Conservation (phyloP, 2,797 vertebrate species). For the Setipinna tenuifilis region DNA sequence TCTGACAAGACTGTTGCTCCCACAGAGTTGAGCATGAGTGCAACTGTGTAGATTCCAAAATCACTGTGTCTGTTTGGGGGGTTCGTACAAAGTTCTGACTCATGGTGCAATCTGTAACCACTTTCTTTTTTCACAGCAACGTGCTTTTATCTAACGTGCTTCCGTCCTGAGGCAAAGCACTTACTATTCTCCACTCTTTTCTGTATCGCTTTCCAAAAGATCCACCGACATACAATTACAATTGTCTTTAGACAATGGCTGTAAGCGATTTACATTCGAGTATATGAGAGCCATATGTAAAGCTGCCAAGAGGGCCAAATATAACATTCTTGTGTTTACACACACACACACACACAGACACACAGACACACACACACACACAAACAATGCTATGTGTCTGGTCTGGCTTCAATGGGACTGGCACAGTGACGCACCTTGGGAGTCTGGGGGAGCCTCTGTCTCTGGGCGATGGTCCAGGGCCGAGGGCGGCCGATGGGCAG, state of each 20-base stretch:
- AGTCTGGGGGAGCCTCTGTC: conserved; percentile 57
- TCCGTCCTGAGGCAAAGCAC: not conserved
- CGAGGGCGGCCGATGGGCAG: conserved; percentile 77
- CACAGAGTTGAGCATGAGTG: too few relatives aligned
- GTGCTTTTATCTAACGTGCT: not conserved
- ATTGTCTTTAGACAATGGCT: not conserved
- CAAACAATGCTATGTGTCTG: not conserved
- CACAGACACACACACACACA: not conserved
- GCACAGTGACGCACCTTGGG: conserved; percentile 76
- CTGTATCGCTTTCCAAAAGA: not conserved
- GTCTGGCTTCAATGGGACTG: not conserved
- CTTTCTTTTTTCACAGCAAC: not conserved
- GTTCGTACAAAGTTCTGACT: not conserved
- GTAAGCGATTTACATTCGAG: not conserved
- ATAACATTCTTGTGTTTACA: not conserved
- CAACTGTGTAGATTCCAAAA: too few relatives aligned
- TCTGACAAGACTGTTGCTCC: too few relatives aligned
- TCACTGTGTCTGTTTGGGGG: too few relatives aligned
- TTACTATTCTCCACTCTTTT: not conserved
- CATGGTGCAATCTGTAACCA: not conserved
- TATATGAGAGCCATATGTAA: not conserved
- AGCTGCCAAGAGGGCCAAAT: conserved; percentile 4
- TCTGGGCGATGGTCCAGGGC: conserved; percentile 74
- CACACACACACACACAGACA: not conserved
- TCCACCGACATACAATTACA: not conserved